Evolutionary conservation across 2,113 vertebrate genomes (phyloP), one percentile per base, ranked within the genome.

Genomic region (Nansenia antarctica): DNA sequence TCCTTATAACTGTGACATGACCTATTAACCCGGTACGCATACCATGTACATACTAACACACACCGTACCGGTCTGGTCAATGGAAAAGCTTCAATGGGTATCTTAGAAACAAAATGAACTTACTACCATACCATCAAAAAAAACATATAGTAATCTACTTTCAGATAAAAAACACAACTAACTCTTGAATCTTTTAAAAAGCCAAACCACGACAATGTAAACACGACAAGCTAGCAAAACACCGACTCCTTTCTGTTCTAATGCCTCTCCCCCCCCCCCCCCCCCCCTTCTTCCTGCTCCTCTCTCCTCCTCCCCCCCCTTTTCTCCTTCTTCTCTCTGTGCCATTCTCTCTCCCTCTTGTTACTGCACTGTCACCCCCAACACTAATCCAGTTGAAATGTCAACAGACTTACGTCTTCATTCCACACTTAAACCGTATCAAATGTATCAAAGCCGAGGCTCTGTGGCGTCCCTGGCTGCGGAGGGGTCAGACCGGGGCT

Each of bases 371-470:
- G 82, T 91, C 91, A 91, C 82, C 92, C n/a, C 89, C 89, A 84
- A 86, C 77, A 78, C 84, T 89, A 92, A 94, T 92, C 92, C 92
- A 80, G 85, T 90, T 93, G 90, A 92, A 93, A 93, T 89, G 92
- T 91, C 92, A 94, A 93, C 90, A 93, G 90, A 86, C 92, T 90
- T 90, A 87, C 78, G 87, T 87, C 87, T 90, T 93, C 92, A 92
- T 93, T 93, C 92, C 90, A 65, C 79, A 85, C 91, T 90, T 90
- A 92, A 94, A 94, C 93, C 93, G 82, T 94, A 96, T 96, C 95
- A 92, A 94, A 95, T 95, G 92, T 92, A 95, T 95, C 94, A 96
- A 96, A 96, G 95, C 91, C 24, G 0, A 1, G 90, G 92, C 89
- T 94, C 93, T 91, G 88, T 89, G 88, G 91, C 86, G 88, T 93